Percentiles rank a stretch among this genome's conserved stretches.
Evolutionary conservation across 2,113 vertebrate species (phyloP).

Genomic region (Bufo gargarizans): DNA sequence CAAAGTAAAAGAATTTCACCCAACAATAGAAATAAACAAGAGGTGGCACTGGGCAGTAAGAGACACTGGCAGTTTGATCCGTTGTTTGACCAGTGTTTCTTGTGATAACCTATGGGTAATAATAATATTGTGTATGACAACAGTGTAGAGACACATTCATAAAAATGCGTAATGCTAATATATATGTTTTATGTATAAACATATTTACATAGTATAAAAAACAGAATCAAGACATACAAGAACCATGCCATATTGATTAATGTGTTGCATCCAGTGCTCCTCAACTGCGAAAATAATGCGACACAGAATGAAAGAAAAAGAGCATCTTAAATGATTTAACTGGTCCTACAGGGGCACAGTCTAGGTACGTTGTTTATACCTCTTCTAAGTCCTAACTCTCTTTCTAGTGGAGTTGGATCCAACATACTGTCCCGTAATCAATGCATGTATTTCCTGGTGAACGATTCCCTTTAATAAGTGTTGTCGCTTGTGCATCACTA

Average conservation of each 20-base stretch:
- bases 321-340: background rate
- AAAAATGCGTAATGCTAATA: constrained; percentile 25
- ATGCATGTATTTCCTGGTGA: background rate
- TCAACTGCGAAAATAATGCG: background rate
- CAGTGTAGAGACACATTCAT: background rate
- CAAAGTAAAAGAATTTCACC: background rate
- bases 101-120: background rate
- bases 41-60: background rate
- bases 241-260: background rate
- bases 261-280: background rate
- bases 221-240: constrained; percentile 26
- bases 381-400: background rate
- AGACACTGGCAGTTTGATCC: background rate
- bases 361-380: background rate
- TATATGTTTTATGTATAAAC: constrained; percentile 17
- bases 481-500: background rate
- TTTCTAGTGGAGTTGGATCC: background rate
- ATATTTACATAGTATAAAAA: constrained; percentile 45
- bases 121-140: background rate
- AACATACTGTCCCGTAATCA: background rate
- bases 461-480: background rate
- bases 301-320: background rate
- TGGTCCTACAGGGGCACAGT: background rate
- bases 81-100: background rate
- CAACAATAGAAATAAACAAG: constrained; percentile 3